These are phyloP conservation scores for Acanthiza pusilla DNA, from an alignment of 2,797 vertebrate species.

Conservation along the genomic window DNA sequence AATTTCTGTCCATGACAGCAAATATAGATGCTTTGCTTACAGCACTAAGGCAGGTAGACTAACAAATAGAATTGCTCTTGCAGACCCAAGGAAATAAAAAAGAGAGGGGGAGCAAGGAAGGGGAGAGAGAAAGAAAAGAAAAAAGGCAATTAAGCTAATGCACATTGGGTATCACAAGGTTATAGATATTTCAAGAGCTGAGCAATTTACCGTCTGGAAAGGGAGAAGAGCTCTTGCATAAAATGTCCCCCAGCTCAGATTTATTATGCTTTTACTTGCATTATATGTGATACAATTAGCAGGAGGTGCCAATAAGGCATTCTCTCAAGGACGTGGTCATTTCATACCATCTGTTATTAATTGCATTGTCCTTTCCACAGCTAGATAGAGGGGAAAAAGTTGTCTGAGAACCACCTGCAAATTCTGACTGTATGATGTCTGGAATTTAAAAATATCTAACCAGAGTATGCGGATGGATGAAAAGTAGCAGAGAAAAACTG, in stretches of 20 bases:
- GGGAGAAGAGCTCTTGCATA: constrained; percentile 87
- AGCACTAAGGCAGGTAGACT: not conserved
- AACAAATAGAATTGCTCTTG: constrained; percentile 18
- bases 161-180: constrained; percentile 90
- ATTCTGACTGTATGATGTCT: constrained; percentile 40
- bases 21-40: not conserved
- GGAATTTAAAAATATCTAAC: constrained; percentile 67
- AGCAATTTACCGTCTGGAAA: constrained; percentile 94
- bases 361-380: constrained; percentile 85
- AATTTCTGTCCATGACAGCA: constrained; percentile 11
- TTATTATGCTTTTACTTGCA: constrained; percentile 98
- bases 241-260: constrained; percentile 88
- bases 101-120: not conserved
- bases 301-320: constrained; percentile 89
- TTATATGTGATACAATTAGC: constrained; percentile 97
- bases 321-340: constrained; percentile 92
- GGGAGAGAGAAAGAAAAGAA: constrained; percentile 42
- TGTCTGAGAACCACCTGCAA: constrained; percentile 74
- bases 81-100: constrained; percentile 31
- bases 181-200: constrained; percentile 95
- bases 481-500: not conserved
- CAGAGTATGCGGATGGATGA: not conserved
- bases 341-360: constrained; percentile 93
- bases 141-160: constrained; percentile 97
- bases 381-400: constrained; percentile 78